Percentiles rank a stretch among this genome's conserved stretches.
Evolutionary conservation across 2,888 invertebrate genomes (phyloP).

Genomic region (Leptarthrus brevirostris): DNA sequence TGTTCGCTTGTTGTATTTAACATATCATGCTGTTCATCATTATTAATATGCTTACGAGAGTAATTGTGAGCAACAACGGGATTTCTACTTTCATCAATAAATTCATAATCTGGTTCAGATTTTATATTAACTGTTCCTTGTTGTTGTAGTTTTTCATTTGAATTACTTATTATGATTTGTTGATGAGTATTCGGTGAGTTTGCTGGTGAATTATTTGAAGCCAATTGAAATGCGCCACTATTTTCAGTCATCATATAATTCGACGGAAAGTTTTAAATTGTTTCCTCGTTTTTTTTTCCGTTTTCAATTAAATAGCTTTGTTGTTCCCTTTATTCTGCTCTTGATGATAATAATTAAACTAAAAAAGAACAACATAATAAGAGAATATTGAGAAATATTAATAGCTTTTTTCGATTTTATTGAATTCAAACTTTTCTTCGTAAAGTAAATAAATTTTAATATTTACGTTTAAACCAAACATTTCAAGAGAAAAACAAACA

Average conservation of each 20-base stretch:
- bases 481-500: too few species aligned
- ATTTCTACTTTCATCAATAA: slow-evolving; percentile 33
- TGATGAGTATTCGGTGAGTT: slow-evolving; percentile 32
- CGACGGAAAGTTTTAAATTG: too few species aligned
- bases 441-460: too few species aligned
- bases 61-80: slow-evolving; percentile 28
- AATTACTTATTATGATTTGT: neutral
- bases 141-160: neutral
- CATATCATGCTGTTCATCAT: slow-evolving; percentile 8
- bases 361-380: too few species aligned
- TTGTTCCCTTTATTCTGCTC: too few species aligned
- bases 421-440: too few species aligned
- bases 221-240: slow-evolving; percentile 40
- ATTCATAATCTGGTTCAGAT: slow-evolving; percentile 49
- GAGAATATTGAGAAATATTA: too few species aligned
- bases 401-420: too few species aligned
- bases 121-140: slow-evolving; percentile 17
- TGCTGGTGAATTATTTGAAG: slow-evolving; percentile 22
- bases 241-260: slow-evolving; percentile 47
- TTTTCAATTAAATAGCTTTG: too few species aligned
- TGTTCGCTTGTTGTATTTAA: neutral
- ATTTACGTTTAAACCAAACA: too few species aligned
- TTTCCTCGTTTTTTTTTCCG: too few species aligned
- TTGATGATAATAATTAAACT: too few species aligned
- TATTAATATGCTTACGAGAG: slow-evolving; percentile 19